These are phyloP conservation scores for Pseudopodoces humilis DNA, from an alignment of 2,113 vertebrate genomes.

Conservation along the genomic window DNA sequence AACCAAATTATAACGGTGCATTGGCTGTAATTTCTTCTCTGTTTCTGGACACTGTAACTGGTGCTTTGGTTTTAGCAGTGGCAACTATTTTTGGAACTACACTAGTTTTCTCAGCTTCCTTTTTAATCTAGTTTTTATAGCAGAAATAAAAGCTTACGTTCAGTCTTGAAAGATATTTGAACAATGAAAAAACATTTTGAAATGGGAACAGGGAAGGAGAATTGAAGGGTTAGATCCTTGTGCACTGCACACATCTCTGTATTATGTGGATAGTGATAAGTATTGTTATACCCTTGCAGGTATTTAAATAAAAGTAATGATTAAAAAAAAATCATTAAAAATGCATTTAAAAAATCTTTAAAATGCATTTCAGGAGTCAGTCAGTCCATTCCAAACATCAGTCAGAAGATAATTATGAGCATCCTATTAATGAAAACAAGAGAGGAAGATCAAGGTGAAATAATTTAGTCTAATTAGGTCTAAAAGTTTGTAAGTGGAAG, in stretches of 20 bases:
- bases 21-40: constrained; percentile 68
- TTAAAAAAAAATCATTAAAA: not conserved
- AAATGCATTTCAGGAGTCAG: constrained; percentile 9
- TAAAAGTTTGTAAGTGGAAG: not conserved
- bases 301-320: not conserved
- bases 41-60: constrained; percentile 62
- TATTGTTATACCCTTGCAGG: not conserved
- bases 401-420: not conserved
- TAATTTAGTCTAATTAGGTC: not conserved
- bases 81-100: constrained; percentile 18
- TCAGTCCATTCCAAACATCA: not conserved
- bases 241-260: not conserved
- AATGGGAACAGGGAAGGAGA: not conserved
- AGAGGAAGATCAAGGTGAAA: not conserved
- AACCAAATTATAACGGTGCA: not conserved
- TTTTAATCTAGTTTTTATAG: constrained; percentile 55
- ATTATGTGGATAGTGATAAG: not conserved
- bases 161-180: not conserved
- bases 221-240: constrained; percentile 9
- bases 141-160: constrained; percentile 37
- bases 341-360: not conserved
- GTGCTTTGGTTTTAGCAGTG: constrained; percentile 40
- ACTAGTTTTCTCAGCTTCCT: constrained; percentile 62
- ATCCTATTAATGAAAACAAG: not conserved
- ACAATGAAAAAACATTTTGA: not conserved